Conservation (phyloP, 2,888 invertebrate species). For the Sarcophaga carnaria region DNA sequence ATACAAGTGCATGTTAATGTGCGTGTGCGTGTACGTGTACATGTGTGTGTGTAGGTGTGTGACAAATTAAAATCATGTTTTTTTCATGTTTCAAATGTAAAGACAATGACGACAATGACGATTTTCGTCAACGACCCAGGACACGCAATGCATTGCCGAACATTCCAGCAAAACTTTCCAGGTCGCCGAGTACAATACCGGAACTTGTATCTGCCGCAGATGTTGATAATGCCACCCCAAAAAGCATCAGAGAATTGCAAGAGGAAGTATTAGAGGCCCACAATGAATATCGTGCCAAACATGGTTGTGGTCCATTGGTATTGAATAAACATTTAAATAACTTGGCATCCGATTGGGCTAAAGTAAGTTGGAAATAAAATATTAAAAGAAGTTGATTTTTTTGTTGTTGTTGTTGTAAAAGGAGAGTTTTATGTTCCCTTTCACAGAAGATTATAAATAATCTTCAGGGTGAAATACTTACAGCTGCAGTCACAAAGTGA, state of each 20-base stretch:
- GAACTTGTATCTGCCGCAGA: neutral
- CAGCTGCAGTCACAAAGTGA: too few relatives aligned
- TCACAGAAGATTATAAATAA: too few relatives aligned
- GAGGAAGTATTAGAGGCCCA: constrained; percentile 81
- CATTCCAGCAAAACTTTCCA: neutral
- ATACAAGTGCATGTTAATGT: neutral
- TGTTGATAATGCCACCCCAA: neutral
- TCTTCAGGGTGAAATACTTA: too few relatives aligned
- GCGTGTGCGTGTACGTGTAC: neutral
- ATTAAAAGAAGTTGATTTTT: too few relatives aligned
- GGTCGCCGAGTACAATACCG: neutral
- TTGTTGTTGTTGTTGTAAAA: too few relatives aligned
- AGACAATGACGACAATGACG: constrained; percentile 29
- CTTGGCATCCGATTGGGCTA: constrained; percentile 88
- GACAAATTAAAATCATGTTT: constrained; percentile 32
- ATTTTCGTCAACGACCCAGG: constrained; percentile 31
- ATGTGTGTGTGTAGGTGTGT: neutral
- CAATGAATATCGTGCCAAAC: constrained; percentile 86
- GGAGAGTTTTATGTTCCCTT: too few relatives aligned
- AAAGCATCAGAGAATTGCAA: constrained; percentile 65
- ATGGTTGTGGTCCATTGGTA: constrained; percentile 86
- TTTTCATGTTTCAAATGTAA: constrained; percentile 43
- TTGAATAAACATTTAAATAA: constrained; percentile 86
- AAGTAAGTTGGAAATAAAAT: constrained; percentile 76
- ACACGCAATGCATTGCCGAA: constrained; percentile 1